Evolutionary conservation across 2,888 invertebrate genomes (phyloP).

Genomic region (Ypsolopha scabrella): DNA sequence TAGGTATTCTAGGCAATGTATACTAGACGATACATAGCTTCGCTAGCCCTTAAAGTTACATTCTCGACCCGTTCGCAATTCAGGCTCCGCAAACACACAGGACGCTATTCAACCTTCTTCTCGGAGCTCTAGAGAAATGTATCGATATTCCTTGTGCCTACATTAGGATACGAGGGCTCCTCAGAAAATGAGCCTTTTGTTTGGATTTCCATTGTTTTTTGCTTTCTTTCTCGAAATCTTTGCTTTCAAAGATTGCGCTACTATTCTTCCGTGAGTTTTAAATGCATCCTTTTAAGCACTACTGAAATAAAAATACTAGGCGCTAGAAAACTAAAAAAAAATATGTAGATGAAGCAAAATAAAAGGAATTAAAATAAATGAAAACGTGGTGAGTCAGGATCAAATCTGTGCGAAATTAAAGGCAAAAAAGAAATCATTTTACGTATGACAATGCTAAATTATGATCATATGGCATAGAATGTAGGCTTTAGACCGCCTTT

Average conservation of each 20-base stretch:
- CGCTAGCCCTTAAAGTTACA: background rate
- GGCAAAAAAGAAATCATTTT: too few relatives aligned
- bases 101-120: background rate
- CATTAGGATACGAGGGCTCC: conserved; percentile 18
- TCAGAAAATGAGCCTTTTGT: conserved; percentile 38
- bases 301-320: background rate
- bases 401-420: too few relatives aligned
- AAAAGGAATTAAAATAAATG: too few relatives aligned
- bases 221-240: conserved; percentile 14
- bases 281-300: background rate
- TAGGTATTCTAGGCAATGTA: too few relatives aligned
- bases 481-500: too few relatives aligned
- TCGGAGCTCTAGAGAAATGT: conserved; percentile 16
- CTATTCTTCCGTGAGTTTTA: background rate
- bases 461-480: too few relatives aligned
- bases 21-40: too few relatives aligned
- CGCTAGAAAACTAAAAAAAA: too few relatives aligned
- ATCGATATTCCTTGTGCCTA: conserved; percentile 31
- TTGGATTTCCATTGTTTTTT: conserved; percentile 30
- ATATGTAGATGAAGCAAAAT: too few relatives aligned
- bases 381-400: too few relatives aligned
- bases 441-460: too few relatives aligned
- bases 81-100: conserved; percentile 30
- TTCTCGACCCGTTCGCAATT: conserved; percentile 34
- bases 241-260: background rate